Evolutionary conservation across 2,797 vertebrate species (phyloP).

Genomic region (Alcedo atthis): DNA sequence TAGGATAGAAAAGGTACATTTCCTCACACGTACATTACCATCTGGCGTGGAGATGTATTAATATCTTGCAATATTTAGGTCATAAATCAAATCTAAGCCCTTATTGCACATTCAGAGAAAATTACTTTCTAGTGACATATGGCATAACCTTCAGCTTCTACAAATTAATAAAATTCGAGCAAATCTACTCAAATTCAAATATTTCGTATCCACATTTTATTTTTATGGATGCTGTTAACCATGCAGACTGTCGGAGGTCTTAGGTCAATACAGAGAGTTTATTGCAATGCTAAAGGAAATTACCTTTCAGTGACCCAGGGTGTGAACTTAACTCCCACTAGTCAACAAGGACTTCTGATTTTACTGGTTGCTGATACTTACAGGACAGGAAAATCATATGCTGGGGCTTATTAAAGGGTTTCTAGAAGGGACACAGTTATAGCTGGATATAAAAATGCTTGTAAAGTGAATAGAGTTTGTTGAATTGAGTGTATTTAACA

Average conservation of each 20-base stretch:
- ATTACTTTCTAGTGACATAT: conserved; percentile 75
- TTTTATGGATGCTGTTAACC: conserved; percentile 51
- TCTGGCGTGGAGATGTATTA: conserved; percentile 67
- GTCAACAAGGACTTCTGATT: background rate
- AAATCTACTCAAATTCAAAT: conserved; percentile 62
- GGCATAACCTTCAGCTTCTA: conserved; percentile 72
- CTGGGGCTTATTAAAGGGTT: background rate
- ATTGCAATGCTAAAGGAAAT: conserved; percentile 63
- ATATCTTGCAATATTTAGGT: conserved; percentile 74
- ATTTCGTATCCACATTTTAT: conserved; percentile 52
- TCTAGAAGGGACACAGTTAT: background rate
- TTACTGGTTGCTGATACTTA: background rate
- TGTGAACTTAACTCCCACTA: background rate
- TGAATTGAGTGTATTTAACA: background rate
- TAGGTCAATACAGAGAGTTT: conserved; percentile 44
- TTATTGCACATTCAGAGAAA: conserved; percentile 72
- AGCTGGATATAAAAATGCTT: background rate
- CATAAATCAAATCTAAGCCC: conserved; percentile 71
- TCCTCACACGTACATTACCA: conserved; percentile 57
- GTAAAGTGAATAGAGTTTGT: background rate
- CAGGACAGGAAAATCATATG: conserved; percentile 14
- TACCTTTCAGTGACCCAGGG: conserved; percentile 8
- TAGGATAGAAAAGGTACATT: conserved; percentile 64
- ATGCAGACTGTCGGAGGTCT: background rate
- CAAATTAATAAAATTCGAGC: conserved; percentile 73